A percentile compares a stretch with the other conserved stretches of the same genome.
phyloP scores from a whole-genome alignment of 2,888 invertebrate species.

The Corbicula japonica region DNA sequence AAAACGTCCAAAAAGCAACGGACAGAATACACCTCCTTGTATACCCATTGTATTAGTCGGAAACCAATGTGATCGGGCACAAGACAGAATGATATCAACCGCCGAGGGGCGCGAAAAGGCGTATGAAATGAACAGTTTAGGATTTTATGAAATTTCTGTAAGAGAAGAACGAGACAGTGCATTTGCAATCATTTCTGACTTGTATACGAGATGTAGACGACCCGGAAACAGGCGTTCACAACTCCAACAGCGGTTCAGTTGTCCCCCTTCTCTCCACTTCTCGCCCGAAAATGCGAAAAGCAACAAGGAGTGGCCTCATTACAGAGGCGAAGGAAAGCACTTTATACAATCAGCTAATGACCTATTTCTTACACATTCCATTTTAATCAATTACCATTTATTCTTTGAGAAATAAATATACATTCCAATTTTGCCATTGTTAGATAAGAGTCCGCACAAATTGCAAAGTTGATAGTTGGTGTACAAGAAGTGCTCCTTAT shows the following conservation, averaged over 20 bases:
- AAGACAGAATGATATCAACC: conserved; percentile 91
- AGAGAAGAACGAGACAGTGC: conserved; percentile 94
- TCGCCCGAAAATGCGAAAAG: conserved; percentile 19
- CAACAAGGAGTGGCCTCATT: conserved; percentile 32
- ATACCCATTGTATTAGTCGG: conserved; percentile 93
- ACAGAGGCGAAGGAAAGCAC: conserved; percentile 63
- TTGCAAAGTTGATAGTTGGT: no score
- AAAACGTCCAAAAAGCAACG: conserved; percentile 62
- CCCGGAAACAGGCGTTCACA: conserved; percentile 50
- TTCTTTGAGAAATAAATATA: no score
- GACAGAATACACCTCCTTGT: conserved; percentile 50
- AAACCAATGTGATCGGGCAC: conserved; percentile 92
- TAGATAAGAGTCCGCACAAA: no score
- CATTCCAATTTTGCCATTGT: no score
- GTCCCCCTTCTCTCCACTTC: conserved; percentile 54
- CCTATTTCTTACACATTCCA: no score
- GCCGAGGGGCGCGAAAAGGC: conserved; percentile 73
- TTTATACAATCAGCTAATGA: conserved; percentile 67
- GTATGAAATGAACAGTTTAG: conserved; percentile 85
- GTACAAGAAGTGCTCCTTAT: no score
- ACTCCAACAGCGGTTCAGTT: conserved; percentile 58
- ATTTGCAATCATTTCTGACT: conserved; percentile 88
- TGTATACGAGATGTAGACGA: conserved; percentile 69
- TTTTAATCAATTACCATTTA: no score
- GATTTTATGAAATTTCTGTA: conserved; percentile 94